Evolutionary conservation across 1,140 invertebrate species (phyloP), one percentile per base, ranked within the genome.

Genomic region (Drosophila kepulauana): DNA sequence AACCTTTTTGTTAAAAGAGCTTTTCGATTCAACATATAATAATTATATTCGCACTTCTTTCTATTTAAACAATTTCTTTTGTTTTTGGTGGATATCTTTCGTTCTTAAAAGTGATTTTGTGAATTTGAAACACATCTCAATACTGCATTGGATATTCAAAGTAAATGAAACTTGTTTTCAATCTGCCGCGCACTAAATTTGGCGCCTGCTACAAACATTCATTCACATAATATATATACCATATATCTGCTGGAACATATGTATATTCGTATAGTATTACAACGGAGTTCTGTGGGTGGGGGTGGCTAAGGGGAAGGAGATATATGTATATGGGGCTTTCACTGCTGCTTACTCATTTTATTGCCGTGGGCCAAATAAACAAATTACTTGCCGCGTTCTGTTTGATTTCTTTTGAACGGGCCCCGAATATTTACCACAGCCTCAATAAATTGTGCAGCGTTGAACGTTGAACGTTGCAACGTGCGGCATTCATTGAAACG

Each of bases 401-500:
- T 88, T 88, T 88, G 80, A 89, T 88, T 88, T 88, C 85, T 89
- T 88, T 88, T 89, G 85, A 89, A 85, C 80, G 85, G 79, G 85
- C 70, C 80, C 85, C 85, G 85, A 88, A 89, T 88, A 88, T 88
- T 89, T 89, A 89, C 85, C 85, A 58, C 85, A 88, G 85, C 85
- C 80, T 88, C 85, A 88, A 88, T 88, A 89, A 88, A 88, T 88
- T 88, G 78, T 84, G 85, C 84, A 88, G 85, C 77, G 80, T 63
- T 73, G 68, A 38, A 38, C 35, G 35, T 7, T 8, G 35, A 2
- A 8, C 7, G 7, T 8, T 66, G 45, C 35, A 58, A 41, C 5
- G 30, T 8, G 54, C 75, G 75, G 85, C 81, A 68, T 89, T 75
- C 82, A 88, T 88, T 89, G 85, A 88, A 87, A 80, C 74, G 78